Evolutionary conservation across 2,797 vertebrate species (phyloP).

Genomic region (Danio tinwini): DNA sequence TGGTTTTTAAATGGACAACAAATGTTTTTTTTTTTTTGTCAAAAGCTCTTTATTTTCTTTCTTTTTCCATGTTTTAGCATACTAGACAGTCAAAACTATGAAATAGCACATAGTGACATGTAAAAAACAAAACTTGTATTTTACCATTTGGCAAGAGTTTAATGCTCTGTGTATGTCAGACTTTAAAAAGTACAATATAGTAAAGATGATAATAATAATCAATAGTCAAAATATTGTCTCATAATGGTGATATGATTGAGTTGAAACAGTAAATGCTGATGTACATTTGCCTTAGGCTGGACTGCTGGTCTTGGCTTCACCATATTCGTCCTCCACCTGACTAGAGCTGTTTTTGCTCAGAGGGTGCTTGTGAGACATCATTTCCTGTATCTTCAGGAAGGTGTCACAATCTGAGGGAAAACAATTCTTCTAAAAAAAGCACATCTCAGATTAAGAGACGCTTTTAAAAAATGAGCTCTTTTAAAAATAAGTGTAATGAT

Average conservation of each 20-base stretch:
- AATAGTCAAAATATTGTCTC: neutral
- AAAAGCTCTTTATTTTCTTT: too few species aligned
- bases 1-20: too few species aligned
- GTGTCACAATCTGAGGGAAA: slow-evolving; percentile 71
- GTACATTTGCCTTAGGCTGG: neutral
- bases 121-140: neutral
- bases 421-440: slow-evolving; percentile 72
- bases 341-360: slow-evolving; percentile 53
- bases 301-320: slow-evolving; percentile 18
- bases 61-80: neutral
- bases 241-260: neutral
- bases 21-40: too few species aligned
- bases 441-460: slow-evolving; percentile 19
- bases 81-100: neutral
- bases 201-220: neutral
- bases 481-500: neutral
- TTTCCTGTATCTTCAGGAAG: slow-evolving; percentile 70
- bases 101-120: neutral
- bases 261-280: too few species aligned
- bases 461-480: neutral
- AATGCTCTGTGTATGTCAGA: neutral
- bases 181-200: neutral
- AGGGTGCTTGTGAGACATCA: slow-evolving; percentile 66
- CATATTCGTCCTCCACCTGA: slow-evolving; percentile 60
- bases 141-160: neutral